Conservation (phyloP, 30 jellyfish, hydroid and myxozoan genomes). For the Aurelia aurita complex sp. Pacific region DNA sequence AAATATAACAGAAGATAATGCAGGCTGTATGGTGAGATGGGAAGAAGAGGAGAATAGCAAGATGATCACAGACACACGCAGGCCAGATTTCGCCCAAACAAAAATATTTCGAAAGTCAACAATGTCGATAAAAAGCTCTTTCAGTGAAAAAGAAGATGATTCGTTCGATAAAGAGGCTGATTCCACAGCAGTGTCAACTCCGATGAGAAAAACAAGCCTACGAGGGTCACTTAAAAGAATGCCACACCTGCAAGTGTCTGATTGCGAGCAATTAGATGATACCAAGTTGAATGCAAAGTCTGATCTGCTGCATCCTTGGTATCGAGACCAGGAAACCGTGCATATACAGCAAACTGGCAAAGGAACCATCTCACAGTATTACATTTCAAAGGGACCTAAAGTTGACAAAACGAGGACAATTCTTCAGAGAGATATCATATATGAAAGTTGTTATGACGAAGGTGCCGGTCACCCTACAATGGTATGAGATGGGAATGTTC, state of each 20-base stretch:
- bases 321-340: slow-evolving; percentile 39
- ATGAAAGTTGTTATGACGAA: slow-evolving; percentile 46
- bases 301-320: slow-evolving; percentile 53
- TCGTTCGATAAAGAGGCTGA: slow-evolving; percentile 11
- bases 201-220: slow-evolving; percentile 20
- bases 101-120: too few relatives aligned
- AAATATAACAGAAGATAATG: slow-evolving; percentile 1
- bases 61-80: too few relatives aligned
- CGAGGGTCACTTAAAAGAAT: slow-evolving; percentile 40
- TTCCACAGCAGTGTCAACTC: not conserved
- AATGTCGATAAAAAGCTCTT: not conserved
- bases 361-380: slow-evolving; percentile 30
- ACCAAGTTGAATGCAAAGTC: not conserved
- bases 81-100: too few relatives aligned
- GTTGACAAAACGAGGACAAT: slow-evolving; percentile 23
- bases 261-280: slow-evolving; percentile 3
- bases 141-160: slow-evolving; percentile 1
- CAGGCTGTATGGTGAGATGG: too few relatives aligned
- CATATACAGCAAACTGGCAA: slow-evolving; percentile 25
- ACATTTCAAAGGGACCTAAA: slow-evolving; percentile 18
- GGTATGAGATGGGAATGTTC: not conserved
- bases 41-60: too few relatives aligned
- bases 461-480: slow-evolving; percentile 33
- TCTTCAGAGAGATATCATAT: slow-evolving; percentile 32
- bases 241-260: slow-evolving; percentile 19